phyloP scores from a whole-genome alignment of 2,113 vertebrate species.

The Holacanthus passer region DNA sequence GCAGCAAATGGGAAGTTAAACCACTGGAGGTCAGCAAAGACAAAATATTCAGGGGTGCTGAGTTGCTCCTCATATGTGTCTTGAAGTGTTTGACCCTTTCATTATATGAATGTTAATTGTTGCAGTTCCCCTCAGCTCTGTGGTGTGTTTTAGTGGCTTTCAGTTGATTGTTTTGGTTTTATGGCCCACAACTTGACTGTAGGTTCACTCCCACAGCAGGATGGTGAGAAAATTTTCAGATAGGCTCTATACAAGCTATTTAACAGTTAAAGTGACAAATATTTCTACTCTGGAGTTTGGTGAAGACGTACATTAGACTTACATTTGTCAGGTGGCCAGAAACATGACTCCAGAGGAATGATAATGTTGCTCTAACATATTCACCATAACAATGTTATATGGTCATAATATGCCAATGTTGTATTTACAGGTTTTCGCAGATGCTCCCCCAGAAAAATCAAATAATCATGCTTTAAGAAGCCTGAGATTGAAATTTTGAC shows the following conservation, averaged over 20 bases:
- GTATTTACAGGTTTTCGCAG: neutral
- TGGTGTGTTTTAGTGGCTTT: too few species aligned
- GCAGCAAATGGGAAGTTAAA: neutral
- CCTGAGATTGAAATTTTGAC: slow-evolving; percentile 1
- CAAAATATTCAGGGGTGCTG: neutral
- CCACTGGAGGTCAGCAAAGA: neutral
- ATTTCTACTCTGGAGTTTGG: neutral
- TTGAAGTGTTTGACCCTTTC: neutral
- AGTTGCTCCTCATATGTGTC: neutral
- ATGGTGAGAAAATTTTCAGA: too few species aligned
- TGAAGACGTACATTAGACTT: too few species aligned
- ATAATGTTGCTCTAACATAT: neutral
- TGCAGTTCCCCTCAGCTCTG: too few species aligned
- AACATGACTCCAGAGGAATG: neutral
- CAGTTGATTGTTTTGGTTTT: too few species aligned
- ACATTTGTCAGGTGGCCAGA: too few species aligned
- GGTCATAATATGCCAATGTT: neutral
- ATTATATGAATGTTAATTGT: neutral
- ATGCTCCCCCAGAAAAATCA: neutral
- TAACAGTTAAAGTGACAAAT: neutral
- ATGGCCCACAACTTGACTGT: neutral
- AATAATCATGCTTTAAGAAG: slow-evolving; percentile 7
- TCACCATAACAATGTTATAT: neutral
- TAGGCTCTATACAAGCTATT: too few species aligned
- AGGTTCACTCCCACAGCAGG: neutral